Conservation (phyloP, 2,888 invertebrate genomes). For the Trachelus stipa region DNA sequence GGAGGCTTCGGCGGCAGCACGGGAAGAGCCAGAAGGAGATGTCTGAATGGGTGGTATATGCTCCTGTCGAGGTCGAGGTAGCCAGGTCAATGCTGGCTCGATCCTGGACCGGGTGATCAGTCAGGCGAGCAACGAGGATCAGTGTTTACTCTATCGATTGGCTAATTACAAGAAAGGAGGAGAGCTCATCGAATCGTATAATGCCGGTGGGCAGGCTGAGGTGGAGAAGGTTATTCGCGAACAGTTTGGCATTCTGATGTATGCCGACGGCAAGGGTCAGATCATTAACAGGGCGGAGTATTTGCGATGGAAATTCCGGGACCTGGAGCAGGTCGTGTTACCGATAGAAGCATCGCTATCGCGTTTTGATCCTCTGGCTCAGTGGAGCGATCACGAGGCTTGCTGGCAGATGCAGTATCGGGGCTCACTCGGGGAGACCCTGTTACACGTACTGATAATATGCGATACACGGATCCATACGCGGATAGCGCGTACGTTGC, state of each 20-base stretch:
- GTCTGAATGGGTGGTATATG: slow-evolving; percentile 59
- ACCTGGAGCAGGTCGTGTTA: slow-evolving; percentile 82
- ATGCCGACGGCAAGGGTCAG: slow-evolving; percentile 85
- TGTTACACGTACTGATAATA: slow-evolving; percentile 94
- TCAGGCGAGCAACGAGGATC: slow-evolving; percentile 86
- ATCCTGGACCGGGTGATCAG: slow-evolving; percentile 92
- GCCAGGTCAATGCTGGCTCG: slow-evolving; percentile 73
- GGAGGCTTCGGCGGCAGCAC: neutral
- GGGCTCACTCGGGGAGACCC: slow-evolving; percentile 94
- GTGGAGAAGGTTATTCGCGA: slow-evolving; percentile 88
- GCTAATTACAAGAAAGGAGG: slow-evolving; percentile 94
- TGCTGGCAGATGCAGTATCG: slow-evolving; percentile 99
- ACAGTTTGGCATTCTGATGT: slow-evolving; percentile 90
- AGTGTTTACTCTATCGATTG: slow-evolving; percentile 86
- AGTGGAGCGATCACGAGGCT: slow-evolving; percentile 91
- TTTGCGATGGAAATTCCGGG: slow-evolving; percentile 89
- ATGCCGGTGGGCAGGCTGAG: slow-evolving; percentile 83
- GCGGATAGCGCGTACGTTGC: slow-evolving; percentile 86
- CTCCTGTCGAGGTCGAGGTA: slow-evolving; percentile 61
- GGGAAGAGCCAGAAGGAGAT: neutral
- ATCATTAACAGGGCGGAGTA: slow-evolving; percentile 90
- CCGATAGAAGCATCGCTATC: slow-evolving; percentile 89
- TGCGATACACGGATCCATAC: slow-evolving; percentile 91
- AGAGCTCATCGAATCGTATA: slow-evolving; percentile 88
- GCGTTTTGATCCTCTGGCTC: slow-evolving; percentile 86